Base-by-base conservation (phyloP, 2,797 vertebrate genomes). In the Hypotaenidia okinawae region DNA sequence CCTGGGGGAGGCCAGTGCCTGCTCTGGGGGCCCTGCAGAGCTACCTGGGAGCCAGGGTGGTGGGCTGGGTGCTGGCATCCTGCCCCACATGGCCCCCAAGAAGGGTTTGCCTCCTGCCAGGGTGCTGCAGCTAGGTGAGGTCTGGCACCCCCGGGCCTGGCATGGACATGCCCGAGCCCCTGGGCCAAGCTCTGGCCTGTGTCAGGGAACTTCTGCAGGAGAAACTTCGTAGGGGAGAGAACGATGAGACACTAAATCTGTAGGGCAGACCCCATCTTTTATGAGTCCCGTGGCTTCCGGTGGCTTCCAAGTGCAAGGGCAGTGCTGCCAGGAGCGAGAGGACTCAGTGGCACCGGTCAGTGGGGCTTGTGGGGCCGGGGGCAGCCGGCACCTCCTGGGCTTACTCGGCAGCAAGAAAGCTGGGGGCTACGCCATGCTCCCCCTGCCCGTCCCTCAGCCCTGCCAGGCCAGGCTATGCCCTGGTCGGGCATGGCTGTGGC, bases 401-500 rank as follows among this genome's bases (percentile, higher is more conserved):
- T 90, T 89, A 45, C 68, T 93, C 9, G 0, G 83, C 28, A 1
- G 1, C 91, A 77, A 68, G 89, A 83, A 92, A 92, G 81, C 64
- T 8, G n/a, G 43, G 18, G 17, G 41, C 75, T 55, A 55, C 7
- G 3, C 37, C 0, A 62, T 88, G 90, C 72, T 59, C 30, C 67
- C 57, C 37, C 49, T 43, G 30, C 72, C 57, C 72, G 79, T 68
- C 45, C 80, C 17, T 32, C 14, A 0, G 0, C 41, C 39, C 47
- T 78, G 30, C 14, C 11, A 12, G 41, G 24, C 49, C 1, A 1
- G 54, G 45, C 55, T 28, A 5, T 62, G 51, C 74, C 16, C 35
- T 39, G 39, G 47, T 63, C 32, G 3, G 0, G 63, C 54, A 13
- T 1, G 0, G 79, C 41, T 4, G 0, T 3, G 0, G 30, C 35